These are phyloP conservation scores for Amorpha juglandis DNA, from an alignment of 2,888 invertebrate genomes.

Conservation along the genomic window DNA sequence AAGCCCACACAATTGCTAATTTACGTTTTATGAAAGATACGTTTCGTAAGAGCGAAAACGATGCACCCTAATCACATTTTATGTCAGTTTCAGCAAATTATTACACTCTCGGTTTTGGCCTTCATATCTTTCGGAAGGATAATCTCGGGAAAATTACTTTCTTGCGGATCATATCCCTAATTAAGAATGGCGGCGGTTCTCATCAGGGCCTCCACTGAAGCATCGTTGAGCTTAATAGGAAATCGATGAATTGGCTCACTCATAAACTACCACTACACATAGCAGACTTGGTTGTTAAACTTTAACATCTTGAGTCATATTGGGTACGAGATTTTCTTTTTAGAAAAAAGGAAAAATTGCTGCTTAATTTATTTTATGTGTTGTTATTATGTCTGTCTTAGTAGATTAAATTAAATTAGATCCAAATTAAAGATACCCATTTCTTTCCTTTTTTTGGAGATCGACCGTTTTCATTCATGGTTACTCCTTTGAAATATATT, in stretches of 20 bases:
- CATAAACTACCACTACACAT: conserved; percentile 39
- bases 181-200: conserved; percentile 65
- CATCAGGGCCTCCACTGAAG: conserved; percentile 53
- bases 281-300: neutral
- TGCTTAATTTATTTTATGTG: too few species aligned
- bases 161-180: conserved; percentile 73
- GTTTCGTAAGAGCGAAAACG: conserved; percentile 20
- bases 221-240: conserved; percentile 59
- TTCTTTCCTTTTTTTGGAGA: too few species aligned
- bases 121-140: conserved; percentile 42
- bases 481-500: too few species aligned
- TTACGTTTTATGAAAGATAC: conserved; percentile 33
- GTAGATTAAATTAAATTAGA: too few species aligned
- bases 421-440: too few species aligned
- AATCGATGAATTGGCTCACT: conserved; percentile 59
- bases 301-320: neutral
- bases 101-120: conserved; percentile 45
- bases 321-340: too few species aligned
- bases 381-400: too few species aligned
- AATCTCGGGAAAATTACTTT: conserved; percentile 71
- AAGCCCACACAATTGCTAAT: conserved; percentile 7
- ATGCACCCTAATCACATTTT: conserved; percentile 37
- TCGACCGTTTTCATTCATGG: too few species aligned
- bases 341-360: too few species aligned
- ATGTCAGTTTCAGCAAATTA: conserved; percentile 48